Base-by-base conservation (phyloP, 2,888 invertebrate species). In the Zaprionus obscuricornis region DNA sequence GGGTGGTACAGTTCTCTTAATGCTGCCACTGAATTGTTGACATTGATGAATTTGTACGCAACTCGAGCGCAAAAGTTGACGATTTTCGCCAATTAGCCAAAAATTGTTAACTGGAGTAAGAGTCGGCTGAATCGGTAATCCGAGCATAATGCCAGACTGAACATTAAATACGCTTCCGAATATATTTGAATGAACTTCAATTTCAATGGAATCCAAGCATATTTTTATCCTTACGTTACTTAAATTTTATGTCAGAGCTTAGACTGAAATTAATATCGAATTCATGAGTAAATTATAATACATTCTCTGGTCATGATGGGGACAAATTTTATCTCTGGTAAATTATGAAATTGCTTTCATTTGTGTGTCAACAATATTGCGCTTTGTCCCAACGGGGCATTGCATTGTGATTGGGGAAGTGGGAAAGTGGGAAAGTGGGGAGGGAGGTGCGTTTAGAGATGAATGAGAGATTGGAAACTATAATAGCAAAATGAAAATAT, bases 371-470 rank as follows among this genome's bases (percentile, higher is more conserved):
- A n/a, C n/a, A n/a, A n/a, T n/a, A n/a, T n/a, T n/a, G n/a, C n/a
- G n/a, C n/a, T n/a, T n/a, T n/a, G n/a, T n/a, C n/a, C n/a, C n/a
- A n/a, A n/a, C n/a, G n/a, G n/a, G n/a, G n/a, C n/a, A n/a, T n/a
- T n/a, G n/a, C n/a, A n/a, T 56, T 52, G 58, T 74, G 66, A 79
- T 76, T 83, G 75, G 72, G 79, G 76, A 58, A 50, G 37, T 43
- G 47, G 42, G 63, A 66, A 47, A 42, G 66, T 59, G 42, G 66
- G 20, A 18, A 3, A n/a, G n/a, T 20, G 17, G 1, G 2, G 14
- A 10, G 26, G 50, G 18, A 16, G 24, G 16, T n/a, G 20, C 11
- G 10, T 34, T 2, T 43, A 18, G 31, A 13, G 29, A 0, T 20
- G 36, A 18, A n/a, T 24, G 5, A 33, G 27, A 17, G 34, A 46